phyloP scores from a whole-genome alignment of 2,888 invertebrate species.

The Leuctra nigra region DNA sequence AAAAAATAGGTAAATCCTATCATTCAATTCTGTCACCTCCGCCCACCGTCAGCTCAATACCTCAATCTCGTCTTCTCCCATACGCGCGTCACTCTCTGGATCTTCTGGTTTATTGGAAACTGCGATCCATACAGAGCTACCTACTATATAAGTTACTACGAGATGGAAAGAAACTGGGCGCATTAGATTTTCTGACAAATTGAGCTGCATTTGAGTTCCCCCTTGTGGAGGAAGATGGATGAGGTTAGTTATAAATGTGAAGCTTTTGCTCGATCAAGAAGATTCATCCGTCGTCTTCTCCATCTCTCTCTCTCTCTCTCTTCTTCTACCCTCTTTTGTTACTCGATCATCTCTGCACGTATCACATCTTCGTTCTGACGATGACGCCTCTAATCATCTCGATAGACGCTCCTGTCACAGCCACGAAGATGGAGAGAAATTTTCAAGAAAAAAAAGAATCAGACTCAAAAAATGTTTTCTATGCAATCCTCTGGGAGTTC shows the following conservation, averaged over 20 bases:
- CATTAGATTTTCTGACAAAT: constrained; percentile 48
- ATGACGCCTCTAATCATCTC: constrained; percentile 12
- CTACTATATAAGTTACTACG: constrained; percentile 13
- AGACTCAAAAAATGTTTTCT: constrained; percentile 9
- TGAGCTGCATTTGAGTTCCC: constrained; percentile 46
- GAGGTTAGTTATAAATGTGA: constrained; percentile 49
- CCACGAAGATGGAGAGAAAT: neutral
- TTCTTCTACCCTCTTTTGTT: constrained; percentile 3
- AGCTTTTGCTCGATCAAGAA: constrained; percentile 44
- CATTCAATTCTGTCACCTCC: neutral
- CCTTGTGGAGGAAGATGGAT: constrained; percentile 45
- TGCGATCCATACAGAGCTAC: constrained; percentile 18
- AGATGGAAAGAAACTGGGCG: constrained; percentile 34
- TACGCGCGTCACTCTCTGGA: neutral
- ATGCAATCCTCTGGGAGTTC: neutral
- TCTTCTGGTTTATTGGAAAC: constrained; percentile 24
- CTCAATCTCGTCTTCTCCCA: constrained; percentile 1
- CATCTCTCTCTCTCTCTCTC: constrained; percentile 4
- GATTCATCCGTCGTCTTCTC: constrained; percentile 29
- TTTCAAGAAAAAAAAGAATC: constrained; percentile 10
- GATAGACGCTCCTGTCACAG: constrained; percentile 3
- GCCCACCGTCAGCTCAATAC: neutral
- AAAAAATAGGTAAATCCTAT: too few species aligned
- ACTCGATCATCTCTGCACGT: constrained; percentile 13
- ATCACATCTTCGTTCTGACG: neutral